Conservation (phyloP, 1,140 invertebrate species). For the Charaxes varanes region DNA sequence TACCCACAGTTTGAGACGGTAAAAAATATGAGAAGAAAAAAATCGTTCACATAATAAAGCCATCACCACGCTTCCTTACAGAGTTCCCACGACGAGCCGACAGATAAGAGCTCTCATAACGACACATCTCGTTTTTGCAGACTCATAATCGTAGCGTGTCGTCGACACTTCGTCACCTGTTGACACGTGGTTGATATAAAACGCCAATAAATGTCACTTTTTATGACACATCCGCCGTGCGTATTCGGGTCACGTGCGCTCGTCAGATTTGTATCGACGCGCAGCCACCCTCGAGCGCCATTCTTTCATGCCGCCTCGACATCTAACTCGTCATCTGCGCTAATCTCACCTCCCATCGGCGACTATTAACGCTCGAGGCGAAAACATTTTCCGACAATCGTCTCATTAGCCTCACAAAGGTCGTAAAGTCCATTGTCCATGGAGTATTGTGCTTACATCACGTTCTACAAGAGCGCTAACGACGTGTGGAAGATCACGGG, state of each 20-base stretch:
- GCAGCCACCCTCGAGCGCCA: slow-evolving; percentile 52
- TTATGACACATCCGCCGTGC: slow-evolving; percentile 51
- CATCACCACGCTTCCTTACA: slow-evolving; percentile 20
- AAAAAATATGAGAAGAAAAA: background rate
- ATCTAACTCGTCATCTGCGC: slow-evolving; percentile 29
- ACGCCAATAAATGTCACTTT: slow-evolving; percentile 71
- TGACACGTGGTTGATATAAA: slow-evolving; percentile 66
- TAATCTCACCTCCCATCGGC: slow-evolving; percentile 49
- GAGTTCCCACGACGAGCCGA: slow-evolving; percentile 43
- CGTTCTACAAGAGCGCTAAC: slow-evolving; percentile 63
- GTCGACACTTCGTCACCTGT: slow-evolving; percentile 45
- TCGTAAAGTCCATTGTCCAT: slow-evolving; percentile 35
- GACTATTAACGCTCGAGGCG: slow-evolving; percentile 44
- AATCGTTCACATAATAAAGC: slow-evolving; percentile 20
- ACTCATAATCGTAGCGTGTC: slow-evolving; percentile 49
- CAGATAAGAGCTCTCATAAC: slow-evolving; percentile 43
- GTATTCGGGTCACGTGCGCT: slow-evolving; percentile 62
- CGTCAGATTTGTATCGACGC: slow-evolving; percentile 55
- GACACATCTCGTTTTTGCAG: slow-evolving; percentile 54
- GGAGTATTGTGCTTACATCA: slow-evolving; percentile 52
- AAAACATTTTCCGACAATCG: slow-evolving; percentile 54
- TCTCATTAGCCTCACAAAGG: slow-evolving; percentile 62
- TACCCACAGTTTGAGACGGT: no score
- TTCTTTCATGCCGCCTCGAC: slow-evolving; percentile 45
- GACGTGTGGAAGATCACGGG: slow-evolving; percentile 62